Evolutionary conservation across 2,797 vertebrate genomes (phyloP).

Genomic region (Anguilla anguilla): DNA sequence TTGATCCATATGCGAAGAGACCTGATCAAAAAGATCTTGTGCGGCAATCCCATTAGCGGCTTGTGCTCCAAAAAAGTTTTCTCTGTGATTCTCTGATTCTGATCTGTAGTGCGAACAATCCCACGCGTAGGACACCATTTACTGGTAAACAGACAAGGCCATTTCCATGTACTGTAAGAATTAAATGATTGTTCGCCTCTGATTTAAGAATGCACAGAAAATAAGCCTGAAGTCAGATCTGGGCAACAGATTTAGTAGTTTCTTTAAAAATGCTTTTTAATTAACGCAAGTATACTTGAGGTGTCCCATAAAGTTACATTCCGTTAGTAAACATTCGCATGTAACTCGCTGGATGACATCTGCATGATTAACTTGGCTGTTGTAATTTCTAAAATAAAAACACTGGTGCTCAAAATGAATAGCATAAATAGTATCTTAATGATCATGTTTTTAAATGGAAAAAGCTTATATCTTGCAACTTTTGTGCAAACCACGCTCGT

Average conservation of each 20-base stretch:
- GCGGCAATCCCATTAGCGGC: slow-evolving; percentile 78
- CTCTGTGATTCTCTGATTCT: slow-evolving; percentile 45
- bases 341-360: neutral
- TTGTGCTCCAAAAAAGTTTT: slow-evolving; percentile 63
- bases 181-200: neutral
- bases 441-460: neutral
- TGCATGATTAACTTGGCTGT: neutral
- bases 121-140: slow-evolving; percentile 26
- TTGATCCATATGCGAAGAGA: slow-evolving; percentile 86
- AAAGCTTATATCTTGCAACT: neutral
- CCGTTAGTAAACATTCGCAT: neutral
- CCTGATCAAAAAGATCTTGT: slow-evolving; percentile 75
- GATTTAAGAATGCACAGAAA: neutral
- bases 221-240: neutral
- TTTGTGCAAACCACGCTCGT: neutral
- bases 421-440: neutral
- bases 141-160: slow-evolving; percentile 8
- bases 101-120: slow-evolving; percentile 46
- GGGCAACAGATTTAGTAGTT: neutral
- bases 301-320: neutral
- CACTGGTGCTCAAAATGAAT: neutral
- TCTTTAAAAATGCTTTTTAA: neutral
- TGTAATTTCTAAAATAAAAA: neutral
- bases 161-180: slow-evolving; percentile 16
- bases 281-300: neutral